phyloP scores from a whole-genome alignment of 92 coral and sea anemone genomes.

The Parazoanthus darwini region DNA sequence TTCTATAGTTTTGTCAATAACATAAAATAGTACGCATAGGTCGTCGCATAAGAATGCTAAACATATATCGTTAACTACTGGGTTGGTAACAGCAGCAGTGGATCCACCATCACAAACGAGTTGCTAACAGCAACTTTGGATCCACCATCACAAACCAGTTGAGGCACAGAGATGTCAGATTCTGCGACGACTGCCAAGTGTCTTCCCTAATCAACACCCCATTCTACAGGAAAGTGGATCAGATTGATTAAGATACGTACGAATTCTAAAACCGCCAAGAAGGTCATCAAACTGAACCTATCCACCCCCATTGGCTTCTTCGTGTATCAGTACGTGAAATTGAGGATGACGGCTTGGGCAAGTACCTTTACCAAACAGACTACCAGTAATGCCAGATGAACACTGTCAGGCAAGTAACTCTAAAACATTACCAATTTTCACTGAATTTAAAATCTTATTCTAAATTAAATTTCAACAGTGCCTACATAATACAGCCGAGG shows the following conservation, averaged over 20 bases:
- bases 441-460: too few species aligned
- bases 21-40: too few species aligned
- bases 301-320: conserved; percentile 30
- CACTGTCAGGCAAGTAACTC: neutral
- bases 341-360: conserved; percentile 18
- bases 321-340: conserved; percentile 54
- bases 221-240: conserved; percentile 34
- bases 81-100: too few species aligned
- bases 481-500: too few species aligned
- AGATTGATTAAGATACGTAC: conserved; percentile 38
- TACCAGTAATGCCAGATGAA: neutral
- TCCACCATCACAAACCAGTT: conserved; percentile 26
- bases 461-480: too few species aligned
- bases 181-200: conserved; percentile 10
- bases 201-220: conserved; percentile 18
- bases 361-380: neutral
- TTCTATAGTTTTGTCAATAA: too few species aligned
- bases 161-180: conserved; percentile 44
- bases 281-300: neutral
- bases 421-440: too few species aligned
- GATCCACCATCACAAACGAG: too few species aligned
- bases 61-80: too few species aligned
- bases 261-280: conserved; percentile 9
- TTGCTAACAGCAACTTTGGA: too few species aligned
- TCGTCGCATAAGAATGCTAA: too few species aligned